A percentile compares a stretch with the other conserved stretches of the same genome.
phyloP scores from a whole-genome alignment of 53 echinoderm and acorn worm species.

The Holothuria leucospilota region DNA sequence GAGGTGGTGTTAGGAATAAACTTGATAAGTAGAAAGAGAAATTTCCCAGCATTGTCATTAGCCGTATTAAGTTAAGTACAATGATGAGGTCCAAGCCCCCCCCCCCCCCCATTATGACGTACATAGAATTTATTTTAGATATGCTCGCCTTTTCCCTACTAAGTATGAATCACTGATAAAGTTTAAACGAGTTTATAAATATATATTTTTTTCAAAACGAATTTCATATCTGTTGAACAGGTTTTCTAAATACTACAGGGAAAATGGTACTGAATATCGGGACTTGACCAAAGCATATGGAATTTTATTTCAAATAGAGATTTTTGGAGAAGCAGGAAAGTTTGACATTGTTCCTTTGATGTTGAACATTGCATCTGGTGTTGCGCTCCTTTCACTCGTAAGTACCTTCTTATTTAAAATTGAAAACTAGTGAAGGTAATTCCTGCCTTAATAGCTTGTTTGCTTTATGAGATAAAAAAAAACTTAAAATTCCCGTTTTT shows the following conservation, averaged over 20 bases:
- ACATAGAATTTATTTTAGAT: too few species aligned
- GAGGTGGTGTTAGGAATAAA: too few species aligned
- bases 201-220: not conserved
- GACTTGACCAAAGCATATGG: slow-evolving; percentile 94
- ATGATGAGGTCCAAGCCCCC: too few species aligned
- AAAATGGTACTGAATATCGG: slow-evolving; percentile 70
- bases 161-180: not conserved
- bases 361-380: slow-evolving; percentile 90
- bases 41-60: too few species aligned
- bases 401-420: slow-evolving; percentile 27
- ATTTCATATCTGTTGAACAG: slow-evolving; percentile 53
- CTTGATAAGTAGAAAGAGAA: too few species aligned
- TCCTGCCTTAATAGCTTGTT: too few species aligned
- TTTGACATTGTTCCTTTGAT: slow-evolving; percentile 95
- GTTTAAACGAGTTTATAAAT: not conserved
- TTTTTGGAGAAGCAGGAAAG: slow-evolving; percentile 88
- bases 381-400: slow-evolving; percentile 92
- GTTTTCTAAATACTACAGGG: slow-evolving; percentile 83
- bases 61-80: too few species aligned
- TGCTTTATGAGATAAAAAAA: too few species aligned
- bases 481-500: too few species aligned
- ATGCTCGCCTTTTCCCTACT: too few species aligned
- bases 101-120: too few species aligned
- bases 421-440: too few species aligned
- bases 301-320: slow-evolving; percentile 86